Conservation (phyloP, 2,113 vertebrate genomes). For the Nestor notabilis region DNA sequence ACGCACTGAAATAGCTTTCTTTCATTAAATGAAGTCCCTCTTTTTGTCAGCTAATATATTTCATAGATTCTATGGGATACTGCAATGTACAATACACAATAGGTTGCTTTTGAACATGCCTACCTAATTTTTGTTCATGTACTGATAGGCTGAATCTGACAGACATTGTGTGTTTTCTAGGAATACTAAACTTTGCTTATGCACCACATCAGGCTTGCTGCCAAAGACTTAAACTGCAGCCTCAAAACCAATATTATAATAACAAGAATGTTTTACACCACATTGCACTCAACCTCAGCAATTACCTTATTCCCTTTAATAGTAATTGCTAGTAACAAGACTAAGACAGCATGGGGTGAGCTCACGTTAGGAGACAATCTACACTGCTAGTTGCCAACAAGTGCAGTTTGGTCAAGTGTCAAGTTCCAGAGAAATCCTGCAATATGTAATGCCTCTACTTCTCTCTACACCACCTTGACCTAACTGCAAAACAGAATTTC, state of each 20-base stretch:
- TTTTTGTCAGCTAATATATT: not conserved
- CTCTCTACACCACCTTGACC: not conserved
- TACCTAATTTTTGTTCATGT: not conserved
- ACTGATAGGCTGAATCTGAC: not conserved
- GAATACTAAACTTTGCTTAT: not conserved
- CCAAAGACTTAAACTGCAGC: not conserved
- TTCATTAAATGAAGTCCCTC: not conserved
- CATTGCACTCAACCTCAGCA: not conserved
- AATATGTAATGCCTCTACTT: not conserved
- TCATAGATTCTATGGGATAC: not conserved
- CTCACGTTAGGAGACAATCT: not conserved
- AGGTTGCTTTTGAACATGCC: not conserved
- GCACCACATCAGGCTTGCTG: not conserved
- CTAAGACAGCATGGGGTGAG: not conserved
- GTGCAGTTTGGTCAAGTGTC: not conserved
- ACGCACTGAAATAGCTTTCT: not conserved
- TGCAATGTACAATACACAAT: not conserved
- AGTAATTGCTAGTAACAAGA: not conserved
- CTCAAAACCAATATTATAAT: not conserved
- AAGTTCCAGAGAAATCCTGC: not conserved
- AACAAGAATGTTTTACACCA: slow-evolving; percentile 11
- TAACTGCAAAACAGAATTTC: not conserved
- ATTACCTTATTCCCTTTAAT: not conserved
- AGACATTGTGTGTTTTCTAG: not conserved
- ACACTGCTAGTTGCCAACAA: not conserved